Conservation (phyloP, 2,113 vertebrate species). For the Cnemophilus loriae region DNA sequence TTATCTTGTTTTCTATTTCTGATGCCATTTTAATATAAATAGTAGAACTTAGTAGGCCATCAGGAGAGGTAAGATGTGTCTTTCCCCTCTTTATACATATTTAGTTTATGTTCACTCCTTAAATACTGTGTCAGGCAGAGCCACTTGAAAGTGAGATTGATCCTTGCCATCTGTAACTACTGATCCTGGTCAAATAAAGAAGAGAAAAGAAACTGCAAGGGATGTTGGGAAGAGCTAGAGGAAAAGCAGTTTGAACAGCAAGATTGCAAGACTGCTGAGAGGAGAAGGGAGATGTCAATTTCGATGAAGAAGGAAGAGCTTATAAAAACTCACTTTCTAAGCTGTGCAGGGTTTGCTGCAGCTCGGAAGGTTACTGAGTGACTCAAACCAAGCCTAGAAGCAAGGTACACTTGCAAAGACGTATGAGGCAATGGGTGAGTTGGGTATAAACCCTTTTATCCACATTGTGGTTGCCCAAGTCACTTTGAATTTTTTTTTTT, state of each 20-base stretch:
- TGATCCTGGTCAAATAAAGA: background rate
- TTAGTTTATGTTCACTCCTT: background rate
- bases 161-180: background rate
- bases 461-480: background rate
- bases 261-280: background rate
- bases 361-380: background rate
- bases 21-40: background rate
- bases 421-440: background rate
- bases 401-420: background rate
- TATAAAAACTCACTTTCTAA: background rate
- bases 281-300: background rate
- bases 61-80: background rate
- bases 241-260: background rate
- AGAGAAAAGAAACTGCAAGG: background rate
- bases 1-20: background rate
- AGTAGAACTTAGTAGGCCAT: background rate
- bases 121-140: background rate
- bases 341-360: background rate
- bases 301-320: background rate
- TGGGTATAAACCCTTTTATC: background rate
- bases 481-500: background rate
- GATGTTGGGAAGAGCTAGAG: background rate
- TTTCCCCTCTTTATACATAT: background rate
- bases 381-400: background rate
- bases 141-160: background rate